A percentile compares a stretch with the other conserved stretches of the same genome.
Conservation (phyloP, 2,797 vertebrate genomes). For the Pseudochirops cupreus region DNA sequence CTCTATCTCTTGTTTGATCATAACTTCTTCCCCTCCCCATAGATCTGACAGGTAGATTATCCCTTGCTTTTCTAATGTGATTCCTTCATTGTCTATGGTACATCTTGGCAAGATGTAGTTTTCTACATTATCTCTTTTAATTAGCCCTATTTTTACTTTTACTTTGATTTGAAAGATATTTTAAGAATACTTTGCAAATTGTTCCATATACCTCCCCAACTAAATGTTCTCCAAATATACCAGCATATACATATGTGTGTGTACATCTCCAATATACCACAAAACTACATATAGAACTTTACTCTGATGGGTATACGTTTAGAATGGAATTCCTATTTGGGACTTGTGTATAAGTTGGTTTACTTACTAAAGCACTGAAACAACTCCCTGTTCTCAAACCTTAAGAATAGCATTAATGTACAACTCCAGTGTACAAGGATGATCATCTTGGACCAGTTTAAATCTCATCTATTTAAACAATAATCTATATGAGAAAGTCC, state of each 20-base stretch:
- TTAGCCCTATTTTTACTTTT: too few relatives aligned
- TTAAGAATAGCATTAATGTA: neutral
- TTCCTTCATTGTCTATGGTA: too few relatives aligned
- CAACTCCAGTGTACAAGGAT: neutral
- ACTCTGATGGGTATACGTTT: neutral
- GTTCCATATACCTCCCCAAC: neutral
- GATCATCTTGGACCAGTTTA: neutral
- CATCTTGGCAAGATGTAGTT: too few relatives aligned
- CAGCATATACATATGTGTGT: neutral
- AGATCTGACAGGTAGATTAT: too few relatives aligned
- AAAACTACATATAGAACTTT: neutral
- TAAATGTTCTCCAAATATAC: neutral
- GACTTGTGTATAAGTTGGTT: neutral
- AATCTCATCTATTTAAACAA: neutral
- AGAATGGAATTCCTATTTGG: neutral
- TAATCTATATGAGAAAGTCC: conserved; percentile 30
- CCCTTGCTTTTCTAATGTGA: too few relatives aligned
- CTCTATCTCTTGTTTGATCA: too few relatives aligned
- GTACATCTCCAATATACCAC: neutral
- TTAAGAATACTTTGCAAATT: neutral
- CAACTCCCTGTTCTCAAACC: neutral
- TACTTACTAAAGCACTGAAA: neutral
- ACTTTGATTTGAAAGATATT: neutral
- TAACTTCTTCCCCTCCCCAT: too few relatives aligned
- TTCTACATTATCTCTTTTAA: too few relatives aligned